Conservation (phyloP, 2,113 vertebrate species). For the Mobula birostris region DNA sequence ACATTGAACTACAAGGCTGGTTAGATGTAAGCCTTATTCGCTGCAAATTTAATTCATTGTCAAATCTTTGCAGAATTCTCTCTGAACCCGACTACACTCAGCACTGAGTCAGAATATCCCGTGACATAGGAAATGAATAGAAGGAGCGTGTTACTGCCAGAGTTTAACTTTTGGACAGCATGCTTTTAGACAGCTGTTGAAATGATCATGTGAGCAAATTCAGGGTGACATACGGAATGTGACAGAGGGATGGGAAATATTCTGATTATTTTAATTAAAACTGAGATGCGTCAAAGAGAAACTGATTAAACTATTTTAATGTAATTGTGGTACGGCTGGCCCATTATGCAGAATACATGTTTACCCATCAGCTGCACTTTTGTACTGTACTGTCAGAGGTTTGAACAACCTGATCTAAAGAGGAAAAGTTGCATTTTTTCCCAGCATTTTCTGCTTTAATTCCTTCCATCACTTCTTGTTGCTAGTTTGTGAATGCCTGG, state of each 20-base stretch:
- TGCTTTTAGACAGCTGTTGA: not conserved
- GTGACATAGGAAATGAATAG: not conserved
- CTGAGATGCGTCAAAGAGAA: constrained; percentile 15
- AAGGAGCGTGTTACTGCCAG: not conserved
- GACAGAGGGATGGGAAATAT: constrained; percentile 9
- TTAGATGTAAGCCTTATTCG: not conserved
- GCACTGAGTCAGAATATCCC: not conserved
- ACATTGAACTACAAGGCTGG: not conserved
- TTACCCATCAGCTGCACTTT: not conserved
- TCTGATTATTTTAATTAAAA: constrained; percentile 22
- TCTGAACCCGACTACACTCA: not conserved
- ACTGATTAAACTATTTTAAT: not conserved
- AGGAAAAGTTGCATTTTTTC: not conserved
- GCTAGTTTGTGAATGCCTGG: not conserved
- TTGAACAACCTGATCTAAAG: not conserved
- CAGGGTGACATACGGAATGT: not conserved
- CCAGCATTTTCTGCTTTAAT: not conserved
- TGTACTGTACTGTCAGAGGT: not conserved
- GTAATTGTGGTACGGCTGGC: not conserved
- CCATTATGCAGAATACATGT: not conserved
- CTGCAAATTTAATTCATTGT: not conserved
- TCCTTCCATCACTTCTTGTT: not conserved
- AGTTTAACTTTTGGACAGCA: not conserved
- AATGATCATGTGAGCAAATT: constrained; percentile 22
- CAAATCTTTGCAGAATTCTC: not conserved